phyloP scores from a whole-genome alignment of 2,113 vertebrate species.

The Cynopterus brachyotis region DNA sequence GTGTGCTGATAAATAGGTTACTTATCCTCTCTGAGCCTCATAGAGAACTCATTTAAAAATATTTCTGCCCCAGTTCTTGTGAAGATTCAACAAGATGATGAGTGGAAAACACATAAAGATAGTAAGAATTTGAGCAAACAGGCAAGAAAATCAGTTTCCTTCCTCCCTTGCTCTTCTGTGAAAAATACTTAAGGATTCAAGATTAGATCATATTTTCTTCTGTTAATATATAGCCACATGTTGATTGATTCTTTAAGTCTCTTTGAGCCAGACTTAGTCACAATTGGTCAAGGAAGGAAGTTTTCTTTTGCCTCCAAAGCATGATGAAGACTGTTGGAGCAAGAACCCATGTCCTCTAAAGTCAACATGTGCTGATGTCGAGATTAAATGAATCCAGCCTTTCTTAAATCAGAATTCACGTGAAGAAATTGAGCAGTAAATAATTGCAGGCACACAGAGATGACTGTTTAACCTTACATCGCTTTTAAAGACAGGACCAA shows the following conservation, averaged over 20 bases:
- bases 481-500: neutral
- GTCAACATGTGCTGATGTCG: neutral
- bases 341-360: neutral
- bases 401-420: constrained; percentile 4
- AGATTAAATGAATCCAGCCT: neutral
- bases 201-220: constrained; percentile 15
- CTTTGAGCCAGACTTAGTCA: neutral
- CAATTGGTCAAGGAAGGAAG: neutral
- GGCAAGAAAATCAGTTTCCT: neutral
- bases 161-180: neutral
- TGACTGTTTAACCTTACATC: neutral
- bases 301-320: neutral
- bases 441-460: neutral
- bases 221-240: neutral
- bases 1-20: neutral
- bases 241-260: neutral
- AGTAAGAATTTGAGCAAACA: neutral
- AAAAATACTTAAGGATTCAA: constrained; percentile 31
- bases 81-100: neutral
- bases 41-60: constrained; percentile 19
- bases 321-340: neutral
- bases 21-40: neutral
- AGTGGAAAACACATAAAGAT: neutral
- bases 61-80: neutral
- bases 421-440: neutral